Conservation (phyloP, 2,797 vertebrate genomes). For the Manis pentadactyla region DNA sequence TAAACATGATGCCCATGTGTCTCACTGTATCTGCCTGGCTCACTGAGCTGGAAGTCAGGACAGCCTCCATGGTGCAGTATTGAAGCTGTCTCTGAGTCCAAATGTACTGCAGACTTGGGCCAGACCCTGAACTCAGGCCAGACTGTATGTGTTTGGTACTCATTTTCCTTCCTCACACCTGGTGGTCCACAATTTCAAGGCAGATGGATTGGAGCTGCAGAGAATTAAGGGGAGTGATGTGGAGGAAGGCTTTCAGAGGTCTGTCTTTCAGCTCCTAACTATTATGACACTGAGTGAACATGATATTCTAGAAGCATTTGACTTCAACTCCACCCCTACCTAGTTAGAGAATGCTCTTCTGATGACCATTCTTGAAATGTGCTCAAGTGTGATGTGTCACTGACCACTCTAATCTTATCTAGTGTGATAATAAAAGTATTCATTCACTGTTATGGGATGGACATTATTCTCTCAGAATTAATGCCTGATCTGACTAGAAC, state of each 20-base stretch:
- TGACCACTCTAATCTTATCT: not conserved
- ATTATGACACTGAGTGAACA: not conserved
- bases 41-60: not conserved
- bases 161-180: not conserved
- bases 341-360: not conserved
- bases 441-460: not conserved
- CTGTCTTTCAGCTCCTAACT: not conserved
- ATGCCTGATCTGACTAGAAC: no score
- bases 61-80: accelerated
- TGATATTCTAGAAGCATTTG: not conserved
- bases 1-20: no score
- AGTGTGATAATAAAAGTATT: not conserved
- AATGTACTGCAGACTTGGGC: not conserved
- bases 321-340: not conserved
- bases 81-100: not conserved
- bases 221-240: not conserved
- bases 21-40: not conserved
- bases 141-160: not conserved
- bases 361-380: not conserved
- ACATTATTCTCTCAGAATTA: not conserved
- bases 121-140: not conserved
- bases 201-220: not conserved
- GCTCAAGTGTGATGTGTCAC: no score
- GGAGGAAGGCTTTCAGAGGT: not conserved
- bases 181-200: not conserved